Conservation (phyloP, 2,797 vertebrate genomes). For the Liasis olivaceus region DNA sequence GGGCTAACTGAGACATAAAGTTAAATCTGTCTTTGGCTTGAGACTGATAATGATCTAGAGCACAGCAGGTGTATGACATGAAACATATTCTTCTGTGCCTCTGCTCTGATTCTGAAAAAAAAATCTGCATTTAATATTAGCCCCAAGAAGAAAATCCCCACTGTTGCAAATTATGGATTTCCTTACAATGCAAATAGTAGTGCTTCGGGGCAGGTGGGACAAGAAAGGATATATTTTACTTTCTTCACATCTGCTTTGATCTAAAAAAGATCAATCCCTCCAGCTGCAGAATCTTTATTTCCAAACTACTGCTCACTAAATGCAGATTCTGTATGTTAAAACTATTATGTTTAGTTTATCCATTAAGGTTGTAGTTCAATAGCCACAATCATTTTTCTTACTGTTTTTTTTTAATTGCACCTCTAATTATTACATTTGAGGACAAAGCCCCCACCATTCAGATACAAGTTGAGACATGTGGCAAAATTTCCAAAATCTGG, state of each 20-base stretch:
- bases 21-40: not conserved
- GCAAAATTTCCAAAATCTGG: not conserved
- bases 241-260: not conserved
- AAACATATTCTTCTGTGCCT: not conserved
- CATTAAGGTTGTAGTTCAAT: not conserved
- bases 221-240: not conserved
- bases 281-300: not conserved
- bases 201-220: not conserved
- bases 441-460: not conserved
- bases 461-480: not conserved
- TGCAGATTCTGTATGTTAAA: not conserved
- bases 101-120: not conserved
- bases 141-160: not conserved
- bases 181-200: not conserved
- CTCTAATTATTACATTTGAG: slow-evolving; percentile 2
- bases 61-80: not conserved
- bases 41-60: not conserved
- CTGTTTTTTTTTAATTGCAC: not conserved
- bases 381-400: not conserved
- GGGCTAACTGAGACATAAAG: not conserved
- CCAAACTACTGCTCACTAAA: not conserved
- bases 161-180: not conserved
- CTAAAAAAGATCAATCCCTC: not conserved
- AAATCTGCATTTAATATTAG: not conserved
- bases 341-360: not conserved